Base-by-base conservation (phyloP, 2,797 vertebrate species). In the Microctenopoma lineatum region DNA sequence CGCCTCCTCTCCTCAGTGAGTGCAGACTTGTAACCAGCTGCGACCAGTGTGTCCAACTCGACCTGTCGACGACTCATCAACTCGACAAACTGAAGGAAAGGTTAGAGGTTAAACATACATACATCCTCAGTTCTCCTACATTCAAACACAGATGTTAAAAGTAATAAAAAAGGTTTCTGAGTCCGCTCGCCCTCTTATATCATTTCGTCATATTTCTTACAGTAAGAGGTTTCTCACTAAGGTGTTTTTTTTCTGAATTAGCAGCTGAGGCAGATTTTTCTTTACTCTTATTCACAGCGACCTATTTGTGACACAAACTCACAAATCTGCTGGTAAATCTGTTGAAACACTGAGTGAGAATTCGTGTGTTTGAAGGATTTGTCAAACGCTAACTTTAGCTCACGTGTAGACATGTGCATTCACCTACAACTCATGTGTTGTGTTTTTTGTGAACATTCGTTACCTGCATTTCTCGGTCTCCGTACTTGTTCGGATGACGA, bases 401-500 rank as follows among this genome's bases (percentile, higher is more conserved):
- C 15, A 12, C 3, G 13, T 39, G n/a, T 38, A 38, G 8, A 4
- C 46, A 25, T 47, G n/a, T 36, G 2, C 16, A 8, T 36, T 34
- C 6, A 12, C n/a, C 32, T 13, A 18, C 39, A 47, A 15, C n/a
- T n/a, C 29, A 32, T 34, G n/a, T 11, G 4, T 36, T 18, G 29
- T 44, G 16, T 45, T 45, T 9, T 4, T 4, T 9, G 4, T 14
- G 15, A 5, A n/a, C 48, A 7, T 6, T 16, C n/a, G 21, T 62
- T 65, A 95, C 95, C 95, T 96, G 95, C 92, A 96, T 95, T 86
- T 96, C 95, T 72, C 95, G 61, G 87, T 96, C 95, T 58, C 95
- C 95, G 1, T 96, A 96, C 70, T 96, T 96, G 90, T 94, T 95
- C 0, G 95, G 95, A 75, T 96, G 95, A 5, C 95, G 94, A 64